Conservation (phyloP, 1,140 invertebrate genomes). For the Aphis craccivora region DNA sequence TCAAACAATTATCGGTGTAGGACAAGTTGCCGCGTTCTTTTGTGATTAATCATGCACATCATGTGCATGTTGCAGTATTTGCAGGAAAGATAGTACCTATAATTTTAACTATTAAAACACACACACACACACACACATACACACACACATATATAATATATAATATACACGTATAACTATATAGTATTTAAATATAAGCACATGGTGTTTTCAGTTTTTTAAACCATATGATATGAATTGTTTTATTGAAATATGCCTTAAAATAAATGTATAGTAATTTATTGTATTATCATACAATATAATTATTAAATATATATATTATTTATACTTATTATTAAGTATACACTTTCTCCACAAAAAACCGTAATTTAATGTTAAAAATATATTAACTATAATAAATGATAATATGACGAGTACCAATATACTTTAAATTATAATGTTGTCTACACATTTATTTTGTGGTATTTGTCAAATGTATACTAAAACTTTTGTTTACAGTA, state of each 20-base stretch:
- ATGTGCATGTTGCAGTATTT: neutral
- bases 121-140: neutral
- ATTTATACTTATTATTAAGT: neutral
- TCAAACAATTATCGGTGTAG: neutral
- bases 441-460: neutral
- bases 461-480: neutral
- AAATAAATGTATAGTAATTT: too few relatives aligned
- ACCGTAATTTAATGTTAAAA: neutral
- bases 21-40: neutral
- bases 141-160: too few relatives aligned
- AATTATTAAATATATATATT: neutral
- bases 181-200: constrained; percentile 13
- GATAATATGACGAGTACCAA: neutral
- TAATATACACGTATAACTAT: neutral
- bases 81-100: neutral
- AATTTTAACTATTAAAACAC: neutral
- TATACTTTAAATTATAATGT: neutral
- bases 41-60: neutral
- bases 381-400: neutral
- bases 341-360: neutral
- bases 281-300: neutral
- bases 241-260: neutral
- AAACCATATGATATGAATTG: neutral
- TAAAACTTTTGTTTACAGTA: too few relatives aligned
- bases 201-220: neutral